Conservation (phyloP, 2,797 vertebrate genomes). For the Bryconaethiops microstoma region DNA sequence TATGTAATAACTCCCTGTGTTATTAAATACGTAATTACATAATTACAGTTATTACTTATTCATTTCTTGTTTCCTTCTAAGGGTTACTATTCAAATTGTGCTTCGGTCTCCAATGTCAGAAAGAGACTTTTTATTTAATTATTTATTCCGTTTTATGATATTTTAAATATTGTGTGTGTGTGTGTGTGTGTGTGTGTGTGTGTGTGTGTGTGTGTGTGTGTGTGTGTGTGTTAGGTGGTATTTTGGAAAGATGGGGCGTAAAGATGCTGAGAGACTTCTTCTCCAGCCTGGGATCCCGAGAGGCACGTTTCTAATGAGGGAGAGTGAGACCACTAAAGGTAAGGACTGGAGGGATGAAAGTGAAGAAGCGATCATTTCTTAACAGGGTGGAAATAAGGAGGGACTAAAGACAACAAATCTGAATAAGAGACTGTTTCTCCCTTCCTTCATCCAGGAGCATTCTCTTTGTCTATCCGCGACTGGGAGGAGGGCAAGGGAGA, state of each 20-base stretch:
- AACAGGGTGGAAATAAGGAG: background rate
- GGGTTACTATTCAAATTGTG: no score
- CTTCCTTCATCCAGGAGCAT: conserved; percentile 81
- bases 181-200: background rate
- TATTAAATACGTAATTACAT: no score
- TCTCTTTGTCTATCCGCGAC: conserved; percentile 93
- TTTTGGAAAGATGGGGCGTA: conserved; percentile 97
- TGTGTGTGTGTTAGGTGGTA: conserved; percentile 84
- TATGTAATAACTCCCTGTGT: no score
- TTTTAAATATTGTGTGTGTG: background rate
- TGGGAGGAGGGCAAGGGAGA: conserved; percentile 93
- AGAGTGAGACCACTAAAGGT: conserved; percentile 99
- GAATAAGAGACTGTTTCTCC: background rate
- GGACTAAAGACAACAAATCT: background rate
- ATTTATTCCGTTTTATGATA: background rate
- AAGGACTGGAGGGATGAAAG: conserved; percentile 12
- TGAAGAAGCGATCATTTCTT: no score
- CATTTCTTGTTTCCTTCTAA: no score
- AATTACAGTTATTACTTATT: no score
- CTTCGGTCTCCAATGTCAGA: no score
- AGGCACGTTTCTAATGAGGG: conserved; percentile 93
- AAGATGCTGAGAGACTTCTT: conserved; percentile 93
- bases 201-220: background rate
- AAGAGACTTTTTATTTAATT: no score
- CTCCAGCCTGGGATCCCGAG: conserved; percentile 92